Evolutionary conservation across 2,113 vertebrate genomes (phyloP), one percentile per base, ranked within the genome.

Genomic region (Tachuris rubrigastra): DNA sequence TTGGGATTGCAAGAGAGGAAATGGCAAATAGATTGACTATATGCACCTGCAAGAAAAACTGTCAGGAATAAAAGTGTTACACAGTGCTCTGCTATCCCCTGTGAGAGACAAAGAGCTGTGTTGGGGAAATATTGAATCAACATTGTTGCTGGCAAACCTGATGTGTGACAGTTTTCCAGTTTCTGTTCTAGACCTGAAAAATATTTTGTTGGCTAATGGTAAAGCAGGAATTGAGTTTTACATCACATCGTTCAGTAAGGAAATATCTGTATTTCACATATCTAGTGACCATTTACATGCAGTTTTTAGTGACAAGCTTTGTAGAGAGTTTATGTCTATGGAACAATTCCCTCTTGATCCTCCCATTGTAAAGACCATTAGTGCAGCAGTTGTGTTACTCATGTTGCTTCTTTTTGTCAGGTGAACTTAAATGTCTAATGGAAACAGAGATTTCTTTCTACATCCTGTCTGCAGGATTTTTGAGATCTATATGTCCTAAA

Each of bases 31-130:
- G 88, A 88, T 78, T 91, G 93, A 91, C 73, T 85, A 33, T 74
- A 55, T 72, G 60, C 91, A 95, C 76, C 91, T 96, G 80, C 80
- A 75, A 84, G 91, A 82, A 78, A 95, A 96, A 67, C 74, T 91
- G 93, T 62, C 95, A 95, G 87, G 73, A 87, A 85, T 91, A 58
- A 74, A 89, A 91, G 81, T 73, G 53, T 33, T 87, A 39, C 80
- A 56, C 42, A 18, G 89, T n/a, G 19, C 65, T 86, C 60, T 81
- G 2, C 80, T 35, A 0, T 92, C 87, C 89, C 93, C 25, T 41
- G 80, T 59, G 89, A 89, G 84, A 92, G 49, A 85, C 89, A 76
- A 74, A 75, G 89, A 53, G 20, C 55, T 18, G 30, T 47, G 68
- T 8, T 86, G 89, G 53, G 39, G 53, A 46, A 94, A 73, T 72